These are phyloP conservation scores for Gallinago paraguaiae DNA, from an alignment of 2,113 vertebrate species.

Conservation along the genomic window DNA sequence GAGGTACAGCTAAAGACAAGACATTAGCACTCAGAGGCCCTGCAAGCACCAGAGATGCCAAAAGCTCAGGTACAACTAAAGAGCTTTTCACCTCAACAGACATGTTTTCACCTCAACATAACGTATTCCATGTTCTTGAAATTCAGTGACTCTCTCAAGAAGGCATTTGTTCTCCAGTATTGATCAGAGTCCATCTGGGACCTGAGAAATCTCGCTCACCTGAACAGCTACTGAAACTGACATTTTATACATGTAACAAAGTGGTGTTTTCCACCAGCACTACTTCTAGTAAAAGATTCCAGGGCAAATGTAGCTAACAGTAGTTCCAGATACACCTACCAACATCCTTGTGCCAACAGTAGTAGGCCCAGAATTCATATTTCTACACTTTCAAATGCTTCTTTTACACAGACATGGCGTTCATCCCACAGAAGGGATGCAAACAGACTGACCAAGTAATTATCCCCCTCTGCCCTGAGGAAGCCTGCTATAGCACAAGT, in stretches of 20 bases:
- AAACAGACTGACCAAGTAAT: background rate
- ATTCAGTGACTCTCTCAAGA: no score
- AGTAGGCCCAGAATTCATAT: background rate
- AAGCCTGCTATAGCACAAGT: background rate
- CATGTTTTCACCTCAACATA: background rate
- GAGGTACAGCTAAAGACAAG: background rate
- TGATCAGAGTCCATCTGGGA: background rate
- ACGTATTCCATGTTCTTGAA: accelerated
- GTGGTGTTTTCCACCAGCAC: background rate
- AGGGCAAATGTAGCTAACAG: background rate
- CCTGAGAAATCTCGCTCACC: background rate
- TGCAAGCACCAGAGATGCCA: background rate
- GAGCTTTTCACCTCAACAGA: background rate
- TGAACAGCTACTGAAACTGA: background rate
- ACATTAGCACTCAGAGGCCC: background rate
- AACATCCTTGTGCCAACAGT: background rate
- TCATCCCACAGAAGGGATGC: background rate
- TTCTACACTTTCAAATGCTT: background rate
- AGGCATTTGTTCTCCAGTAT: no score
- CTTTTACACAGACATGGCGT: background rate
- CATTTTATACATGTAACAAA: accelerated
- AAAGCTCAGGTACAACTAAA: background rate
- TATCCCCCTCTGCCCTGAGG: background rate
- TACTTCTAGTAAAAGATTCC: background rate
- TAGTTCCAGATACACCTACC: background rate